Evolutionary conservation across 2,797 vertebrate species (phyloP).

Genomic region (Pristis pectinata): DNA sequence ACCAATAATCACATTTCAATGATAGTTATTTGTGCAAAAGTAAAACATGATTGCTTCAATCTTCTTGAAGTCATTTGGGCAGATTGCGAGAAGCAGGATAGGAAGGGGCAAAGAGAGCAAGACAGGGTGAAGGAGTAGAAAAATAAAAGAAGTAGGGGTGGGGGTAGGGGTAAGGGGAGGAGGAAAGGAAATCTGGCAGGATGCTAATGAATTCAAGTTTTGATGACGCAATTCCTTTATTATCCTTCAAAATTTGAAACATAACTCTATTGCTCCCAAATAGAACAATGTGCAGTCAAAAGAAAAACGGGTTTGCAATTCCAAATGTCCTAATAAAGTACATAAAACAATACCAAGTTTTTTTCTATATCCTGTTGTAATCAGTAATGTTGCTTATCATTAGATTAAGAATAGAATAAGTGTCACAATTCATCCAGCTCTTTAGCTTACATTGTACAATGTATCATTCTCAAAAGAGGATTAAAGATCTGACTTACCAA

Average conservation of each 20-base stretch:
- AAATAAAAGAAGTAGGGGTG: neutral
- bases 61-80: neutral
- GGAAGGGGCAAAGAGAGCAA: no score
- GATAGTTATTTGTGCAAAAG: no score
- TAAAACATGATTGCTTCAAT: neutral
- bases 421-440: neutral
- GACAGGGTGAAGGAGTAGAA: no score
- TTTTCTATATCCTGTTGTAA: neutral
- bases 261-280: neutral
- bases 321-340: neutral
- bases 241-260: neutral
- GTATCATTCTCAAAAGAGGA: neutral
- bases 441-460: neutral
- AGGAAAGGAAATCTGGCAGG: no score
- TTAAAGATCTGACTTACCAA: conserved; percentile 69
- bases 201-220: neutral
- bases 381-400: neutral
- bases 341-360: neutral
- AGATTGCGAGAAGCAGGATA: no score
- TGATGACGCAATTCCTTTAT: neutral
- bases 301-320: neutral
- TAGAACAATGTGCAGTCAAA: neutral
- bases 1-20: neutral
- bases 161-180: no score
- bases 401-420: neutral